phyloP scores from a whole-genome alignment of 2,113 vertebrate genomes.

The Lichenostomus cassidix region DNA sequence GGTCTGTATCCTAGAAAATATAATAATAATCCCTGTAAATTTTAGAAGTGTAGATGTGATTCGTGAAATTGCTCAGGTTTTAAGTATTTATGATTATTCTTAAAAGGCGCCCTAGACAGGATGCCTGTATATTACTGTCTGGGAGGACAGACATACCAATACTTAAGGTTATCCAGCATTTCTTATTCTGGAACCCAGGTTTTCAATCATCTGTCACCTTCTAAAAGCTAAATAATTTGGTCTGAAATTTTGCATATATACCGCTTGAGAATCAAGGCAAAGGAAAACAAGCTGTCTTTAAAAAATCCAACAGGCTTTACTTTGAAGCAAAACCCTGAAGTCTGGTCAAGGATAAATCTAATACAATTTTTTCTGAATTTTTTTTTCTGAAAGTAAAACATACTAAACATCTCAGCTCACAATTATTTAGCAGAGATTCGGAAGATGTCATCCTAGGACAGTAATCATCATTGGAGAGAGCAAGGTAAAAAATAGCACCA shows the following conservation, averaged over 20 bases:
- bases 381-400: background rate
- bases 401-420: background rate
- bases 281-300: background rate
- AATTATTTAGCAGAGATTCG: background rate
- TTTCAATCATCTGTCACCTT: background rate
- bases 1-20: background rate
- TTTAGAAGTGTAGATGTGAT: background rate
- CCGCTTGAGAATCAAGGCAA: background rate
- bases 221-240: background rate
- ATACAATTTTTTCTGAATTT: background rate
- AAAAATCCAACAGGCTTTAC: background rate
- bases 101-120: background rate
- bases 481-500: background rate
- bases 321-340: background rate
- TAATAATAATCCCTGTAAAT: background rate
- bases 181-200: background rate
- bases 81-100: background rate
- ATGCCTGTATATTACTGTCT: background rate
- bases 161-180: background rate
- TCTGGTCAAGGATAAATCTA: background rate
- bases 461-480: background rate
- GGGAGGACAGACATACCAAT: background rate
- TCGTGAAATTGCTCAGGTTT: background rate
- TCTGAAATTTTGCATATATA: background rate
- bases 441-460: background rate